phyloP scores from a whole-genome alignment of 2,113 vertebrate species.

The Myrmophylax atrothorax region DNA sequence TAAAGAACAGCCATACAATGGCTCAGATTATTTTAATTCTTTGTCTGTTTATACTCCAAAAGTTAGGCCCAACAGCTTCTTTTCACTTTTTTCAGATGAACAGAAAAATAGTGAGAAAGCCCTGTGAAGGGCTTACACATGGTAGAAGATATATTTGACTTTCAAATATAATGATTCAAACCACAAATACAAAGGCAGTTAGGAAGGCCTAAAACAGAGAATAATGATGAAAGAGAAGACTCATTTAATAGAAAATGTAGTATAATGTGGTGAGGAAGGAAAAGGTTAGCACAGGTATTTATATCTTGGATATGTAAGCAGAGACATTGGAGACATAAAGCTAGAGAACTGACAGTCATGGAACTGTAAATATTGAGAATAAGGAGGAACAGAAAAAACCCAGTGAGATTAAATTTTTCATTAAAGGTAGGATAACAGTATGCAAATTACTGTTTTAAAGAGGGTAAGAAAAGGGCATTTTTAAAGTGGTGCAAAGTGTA shows the following conservation, averaged over 20 bases:
- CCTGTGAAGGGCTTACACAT: neutral
- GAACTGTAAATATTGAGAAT: neutral
- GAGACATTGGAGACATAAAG: neutral
- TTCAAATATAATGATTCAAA: neutral
- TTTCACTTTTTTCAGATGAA: neutral
- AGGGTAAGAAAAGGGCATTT: neutral
- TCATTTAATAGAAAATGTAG: neutral
- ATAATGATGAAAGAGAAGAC: neutral
- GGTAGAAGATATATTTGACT: neutral
- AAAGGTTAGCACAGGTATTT: neutral
- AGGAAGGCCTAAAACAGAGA: neutral
- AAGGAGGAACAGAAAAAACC: neutral
- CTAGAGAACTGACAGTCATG: neutral
- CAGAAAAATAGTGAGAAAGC: neutral
- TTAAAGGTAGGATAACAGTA: neutral
- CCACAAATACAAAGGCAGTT: neutral
- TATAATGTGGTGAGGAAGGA: neutral
- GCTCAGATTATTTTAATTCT: neutral
- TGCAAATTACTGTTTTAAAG: neutral
- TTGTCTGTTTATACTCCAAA: neutral
- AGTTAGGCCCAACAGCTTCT: fast-evolving
- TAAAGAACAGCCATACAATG: neutral
- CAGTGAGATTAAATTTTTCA: neutral
- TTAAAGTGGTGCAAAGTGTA: neutral
- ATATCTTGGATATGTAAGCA: neutral